Base-by-base conservation (phyloP, 2,113 vertebrate species). In the Halcyon malimbica region DNA sequence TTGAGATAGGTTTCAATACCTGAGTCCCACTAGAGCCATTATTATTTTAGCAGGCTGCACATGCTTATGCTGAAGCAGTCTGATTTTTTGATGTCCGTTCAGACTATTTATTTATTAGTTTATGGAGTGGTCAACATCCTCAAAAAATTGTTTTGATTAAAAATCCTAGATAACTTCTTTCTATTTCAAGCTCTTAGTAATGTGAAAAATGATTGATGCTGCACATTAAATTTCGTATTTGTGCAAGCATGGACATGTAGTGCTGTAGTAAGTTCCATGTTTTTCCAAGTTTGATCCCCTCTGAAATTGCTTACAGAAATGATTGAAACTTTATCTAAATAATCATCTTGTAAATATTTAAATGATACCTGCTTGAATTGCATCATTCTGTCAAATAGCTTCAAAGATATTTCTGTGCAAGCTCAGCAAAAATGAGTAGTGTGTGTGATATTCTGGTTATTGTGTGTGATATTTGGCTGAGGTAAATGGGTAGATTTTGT, bases 121-220 rank as follows among this genome's bases (percentile, higher is more conserved):
- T 83, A 41, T 95, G 60, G 73, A 70, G 44, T 26, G 42, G 28
- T 60, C 31, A 95, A 33, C 10, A 25, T 44, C 46, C 75, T 79
- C 70, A 79, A 92, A 87, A 87, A 57, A 65, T 74, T 84, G 50
- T 78, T 96, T 90, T 95, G 70, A 94, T 94, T 86, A 94, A 94
- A 97, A 94, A 50, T 91, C 24, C 33, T 79, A 46, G 59, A 57
- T 62, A 94, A 31, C 28, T 94, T 74, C 53, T 92, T 93, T 89
- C 60, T 87, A 39, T 94, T 93, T 94, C 56, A 78, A 46, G 12
- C 35, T 96, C 8, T 93, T 83, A 91, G 87, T 86, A 76, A 44
- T 35, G 28, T 39, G 93, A 86, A 73, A 96, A 94, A 76, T 96
- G 56, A 94, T 83, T 95, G 8, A 50, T 86, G 51, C 29, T 59